Conservation (phyloP, 2,113 vertebrate species). For the Ctenomys sociabilis region DNA sequence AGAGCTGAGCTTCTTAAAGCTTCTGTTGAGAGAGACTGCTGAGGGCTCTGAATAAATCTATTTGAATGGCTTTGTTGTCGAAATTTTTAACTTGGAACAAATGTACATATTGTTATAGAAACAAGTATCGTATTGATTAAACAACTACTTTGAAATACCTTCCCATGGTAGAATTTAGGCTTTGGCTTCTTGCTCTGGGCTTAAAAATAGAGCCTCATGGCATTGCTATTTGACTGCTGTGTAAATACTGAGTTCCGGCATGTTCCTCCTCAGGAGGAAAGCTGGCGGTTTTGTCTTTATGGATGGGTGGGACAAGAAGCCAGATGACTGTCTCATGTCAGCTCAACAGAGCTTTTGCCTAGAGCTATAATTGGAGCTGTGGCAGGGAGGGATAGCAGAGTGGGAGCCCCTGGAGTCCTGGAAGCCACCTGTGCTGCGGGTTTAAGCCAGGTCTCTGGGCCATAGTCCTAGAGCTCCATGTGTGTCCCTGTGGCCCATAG, state of each 20-base stretch:
- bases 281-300: neutral
- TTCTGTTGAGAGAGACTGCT: no score
- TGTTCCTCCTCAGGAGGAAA: neutral
- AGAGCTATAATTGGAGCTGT: neutral
- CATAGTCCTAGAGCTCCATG: neutral
- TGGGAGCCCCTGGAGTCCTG: neutral
- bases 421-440: neutral
- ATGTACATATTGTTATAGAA: neutral
- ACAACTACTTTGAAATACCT: conserved; percentile 9
- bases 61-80: neutral
- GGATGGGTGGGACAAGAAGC: neutral
- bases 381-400: neutral
- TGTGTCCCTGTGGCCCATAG: neutral
- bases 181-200: conserved; percentile 11
- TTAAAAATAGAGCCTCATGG: neutral
- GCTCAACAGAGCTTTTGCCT: neutral
- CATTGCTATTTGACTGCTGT: neutral
- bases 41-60: neutral
- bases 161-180: neutral
- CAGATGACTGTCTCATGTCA: neutral
- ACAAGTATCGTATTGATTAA: neutral
- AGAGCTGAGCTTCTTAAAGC: neutral
- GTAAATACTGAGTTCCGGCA: neutral
- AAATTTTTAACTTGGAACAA: neutral
- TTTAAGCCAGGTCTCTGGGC: neutral